These are phyloP conservation scores for Psettodes erumei DNA, from an alignment of 2,113 vertebrate genomes.

Conservation along the genomic window DNA sequence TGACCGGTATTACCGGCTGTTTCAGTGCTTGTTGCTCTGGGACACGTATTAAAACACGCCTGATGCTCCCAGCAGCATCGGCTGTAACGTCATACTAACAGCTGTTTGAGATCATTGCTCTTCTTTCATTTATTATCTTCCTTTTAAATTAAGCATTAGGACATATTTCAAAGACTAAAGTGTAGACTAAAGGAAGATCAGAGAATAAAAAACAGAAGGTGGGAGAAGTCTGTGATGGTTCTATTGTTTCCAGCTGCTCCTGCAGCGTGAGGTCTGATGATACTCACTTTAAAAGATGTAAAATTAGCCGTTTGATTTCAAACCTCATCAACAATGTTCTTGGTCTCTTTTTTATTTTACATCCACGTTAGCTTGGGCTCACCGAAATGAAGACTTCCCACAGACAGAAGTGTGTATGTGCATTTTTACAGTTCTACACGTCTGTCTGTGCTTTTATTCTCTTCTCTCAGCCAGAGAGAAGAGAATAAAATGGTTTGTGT, in stretches of 20 bases:
- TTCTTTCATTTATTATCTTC: not conserved
- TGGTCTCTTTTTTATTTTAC: constrained; percentile 13
- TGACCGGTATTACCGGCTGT: not conserved
- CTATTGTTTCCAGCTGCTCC: not conserved
- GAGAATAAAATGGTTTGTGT: not conserved
- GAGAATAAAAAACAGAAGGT: not conserved
- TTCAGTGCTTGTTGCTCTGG: not conserved
- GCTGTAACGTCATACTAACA: not conserved
- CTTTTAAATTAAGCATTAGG: not conserved
- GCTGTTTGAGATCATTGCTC: not conserved
- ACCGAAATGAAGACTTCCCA: constrained; percentile 16
- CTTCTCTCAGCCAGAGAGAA: not conserved
- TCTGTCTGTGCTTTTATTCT: not conserved
- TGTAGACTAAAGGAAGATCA: not conserved
- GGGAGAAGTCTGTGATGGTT: not conserved
- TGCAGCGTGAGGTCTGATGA: not conserved
- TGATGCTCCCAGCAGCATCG: not conserved
- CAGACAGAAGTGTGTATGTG: not conserved
- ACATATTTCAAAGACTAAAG: not conserved
- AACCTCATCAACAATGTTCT: too few relatives aligned
- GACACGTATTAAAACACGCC: not conserved
- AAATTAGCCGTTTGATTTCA: constrained; percentile 1
- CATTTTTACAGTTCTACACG: not conserved
- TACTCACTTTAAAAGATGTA: not conserved
- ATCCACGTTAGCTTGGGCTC: not conserved